These are phyloP conservation scores for Bradypus variegatus DNA, from an alignment of 2,797 vertebrate genomes.

Conservation along the genomic window DNA sequence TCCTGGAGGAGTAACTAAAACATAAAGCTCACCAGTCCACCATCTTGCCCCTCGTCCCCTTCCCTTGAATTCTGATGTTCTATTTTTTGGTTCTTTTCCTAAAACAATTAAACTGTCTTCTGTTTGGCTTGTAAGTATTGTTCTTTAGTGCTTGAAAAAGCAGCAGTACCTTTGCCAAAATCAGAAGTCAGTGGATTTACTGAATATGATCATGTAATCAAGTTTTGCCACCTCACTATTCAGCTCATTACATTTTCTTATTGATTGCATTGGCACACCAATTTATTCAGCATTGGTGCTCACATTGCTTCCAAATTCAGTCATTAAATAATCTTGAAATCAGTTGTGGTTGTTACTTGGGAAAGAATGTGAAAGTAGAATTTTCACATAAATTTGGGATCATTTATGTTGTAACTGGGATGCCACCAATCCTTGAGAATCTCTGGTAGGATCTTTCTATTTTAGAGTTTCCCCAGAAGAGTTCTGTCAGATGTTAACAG, in stretches of 20 bases:
- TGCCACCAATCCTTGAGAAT: neutral
- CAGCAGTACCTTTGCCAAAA: constrained; percentile 11
- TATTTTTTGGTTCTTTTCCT: neutral
- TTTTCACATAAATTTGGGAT: constrained; percentile 26
- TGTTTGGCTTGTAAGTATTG: constrained; percentile 25
- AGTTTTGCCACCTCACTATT: constrained; percentile 13
- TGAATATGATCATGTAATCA: constrained; percentile 4
- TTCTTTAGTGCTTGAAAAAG: constrained; percentile 10
- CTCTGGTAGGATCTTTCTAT: constrained; percentile 5
- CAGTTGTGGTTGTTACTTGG: constrained; percentile 15
- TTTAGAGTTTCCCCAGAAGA: neutral
- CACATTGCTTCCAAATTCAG: constrained; percentile 2
- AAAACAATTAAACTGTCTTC: constrained; percentile 29
- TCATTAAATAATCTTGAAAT: constrained; percentile 28
- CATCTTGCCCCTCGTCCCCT: too few species aligned
- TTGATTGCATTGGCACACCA: neutral
- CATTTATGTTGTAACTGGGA: neutral
- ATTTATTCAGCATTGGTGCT: neutral
- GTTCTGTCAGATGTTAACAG: neutral
- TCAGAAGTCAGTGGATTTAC: neutral
- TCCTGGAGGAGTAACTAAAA: too few species aligned
- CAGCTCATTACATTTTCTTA: neutral
- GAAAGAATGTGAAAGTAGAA: constrained; percentile 26
- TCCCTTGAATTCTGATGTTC: constrained; percentile 22
- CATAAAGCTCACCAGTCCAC: too few species aligned